phyloP scores from a whole-genome alignment of 2,113 vertebrate genomes.

The Bothrops jararaca region DNA sequence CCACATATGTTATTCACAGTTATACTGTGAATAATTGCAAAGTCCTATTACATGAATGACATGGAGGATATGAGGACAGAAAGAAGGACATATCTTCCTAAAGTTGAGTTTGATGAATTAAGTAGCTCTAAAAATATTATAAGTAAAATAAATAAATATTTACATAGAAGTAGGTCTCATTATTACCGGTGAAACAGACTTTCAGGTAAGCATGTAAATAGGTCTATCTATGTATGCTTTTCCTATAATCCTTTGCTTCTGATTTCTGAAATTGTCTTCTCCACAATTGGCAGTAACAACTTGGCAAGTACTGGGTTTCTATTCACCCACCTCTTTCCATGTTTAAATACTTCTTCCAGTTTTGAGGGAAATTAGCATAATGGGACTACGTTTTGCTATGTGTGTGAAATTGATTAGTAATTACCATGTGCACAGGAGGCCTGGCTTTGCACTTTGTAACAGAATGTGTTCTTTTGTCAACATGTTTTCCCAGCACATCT shows the following conservation, averaged over 20 bases:
- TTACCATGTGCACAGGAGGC: conserved; percentile 60
- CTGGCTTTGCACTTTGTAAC: conserved; percentile 64
- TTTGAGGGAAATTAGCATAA: conserved; percentile 76
- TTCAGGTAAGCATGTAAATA: no score
- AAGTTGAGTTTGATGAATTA: background rate
- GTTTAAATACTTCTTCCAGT: conserved; percentile 79
- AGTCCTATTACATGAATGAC: background rate
- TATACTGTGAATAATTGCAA: background rate
- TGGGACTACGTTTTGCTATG: conserved; percentile 72
- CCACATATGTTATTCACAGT: background rate
- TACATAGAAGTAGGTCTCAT: background rate
- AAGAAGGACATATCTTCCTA: background rate
- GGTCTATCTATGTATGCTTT: conserved; percentile 8
- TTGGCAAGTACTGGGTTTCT: conserved; percentile 66
- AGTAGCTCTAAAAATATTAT: background rate
- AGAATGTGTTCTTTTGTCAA: conserved; percentile 64
- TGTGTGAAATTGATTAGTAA: conserved; percentile 75
- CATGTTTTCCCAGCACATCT: conserved; percentile 48
- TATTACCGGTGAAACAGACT: no score
- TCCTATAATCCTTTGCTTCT: conserved; percentile 16
- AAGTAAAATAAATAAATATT: background rate
- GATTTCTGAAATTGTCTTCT: conserved; percentile 55
- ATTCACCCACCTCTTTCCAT: conserved; percentile 35
- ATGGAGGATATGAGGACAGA: background rate
- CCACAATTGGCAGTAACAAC: conserved; percentile 54